Conservation (phyloP, 1,140 invertebrate species). For the Heliothis subflexa region DNA sequence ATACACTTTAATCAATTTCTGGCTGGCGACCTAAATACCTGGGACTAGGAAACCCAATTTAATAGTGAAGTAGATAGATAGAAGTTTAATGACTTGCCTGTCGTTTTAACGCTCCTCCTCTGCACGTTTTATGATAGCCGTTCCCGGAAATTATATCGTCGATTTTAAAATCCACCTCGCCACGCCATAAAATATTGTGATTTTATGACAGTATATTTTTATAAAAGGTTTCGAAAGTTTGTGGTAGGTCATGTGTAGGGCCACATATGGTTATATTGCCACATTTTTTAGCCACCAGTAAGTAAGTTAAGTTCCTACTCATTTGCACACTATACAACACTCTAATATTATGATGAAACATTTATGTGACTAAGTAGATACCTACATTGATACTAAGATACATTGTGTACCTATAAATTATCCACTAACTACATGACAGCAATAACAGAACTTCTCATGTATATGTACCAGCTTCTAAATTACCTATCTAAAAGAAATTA, state of each 20-base stretch:
- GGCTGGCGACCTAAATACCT: conserved; percentile 20
- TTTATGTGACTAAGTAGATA: no score
- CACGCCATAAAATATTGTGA: conserved; percentile 6
- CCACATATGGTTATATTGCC: no score
- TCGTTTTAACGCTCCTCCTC: conserved; percentile 18
- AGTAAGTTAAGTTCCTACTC: no score
- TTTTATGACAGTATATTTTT: conserved; percentile 1
- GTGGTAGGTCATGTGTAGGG: not conserved
- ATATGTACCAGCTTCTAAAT: no score
- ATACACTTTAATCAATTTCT: conserved; percentile 39
- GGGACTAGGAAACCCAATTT: conserved; percentile 18
- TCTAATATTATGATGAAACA: no score
- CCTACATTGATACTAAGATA: no score
- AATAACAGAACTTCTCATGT: no score
- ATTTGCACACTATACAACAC: no score
- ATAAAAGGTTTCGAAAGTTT: not conserved
- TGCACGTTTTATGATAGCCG: conserved; percentile 28
- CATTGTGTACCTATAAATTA: no score
- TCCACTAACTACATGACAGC: no score
- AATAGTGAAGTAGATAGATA: conserved; percentile 1
- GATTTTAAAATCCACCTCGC: conserved; percentile 12
- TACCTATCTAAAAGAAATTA: no score
- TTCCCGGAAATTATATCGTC: conserved; percentile 21
- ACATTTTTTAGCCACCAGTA: no score
- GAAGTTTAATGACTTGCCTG: conserved; percentile 36